These are phyloP conservation scores for Corvus hawaiiensis DNA, from an alignment of 2,113 vertebrate species.

Conservation along the genomic window DNA sequence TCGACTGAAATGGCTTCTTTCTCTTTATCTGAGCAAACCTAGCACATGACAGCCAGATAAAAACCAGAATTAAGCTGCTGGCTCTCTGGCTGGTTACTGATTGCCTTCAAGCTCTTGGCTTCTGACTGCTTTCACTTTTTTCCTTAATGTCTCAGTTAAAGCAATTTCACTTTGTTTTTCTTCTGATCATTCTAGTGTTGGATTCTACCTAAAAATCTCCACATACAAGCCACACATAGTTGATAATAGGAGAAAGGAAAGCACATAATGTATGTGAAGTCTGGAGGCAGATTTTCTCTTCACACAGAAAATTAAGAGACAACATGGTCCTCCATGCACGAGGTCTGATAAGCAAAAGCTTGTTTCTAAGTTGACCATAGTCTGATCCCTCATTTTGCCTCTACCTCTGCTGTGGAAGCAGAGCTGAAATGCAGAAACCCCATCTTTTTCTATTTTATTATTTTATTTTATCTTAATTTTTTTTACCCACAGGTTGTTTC, in stretches of 20 bases:
- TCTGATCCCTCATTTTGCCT: not conserved
- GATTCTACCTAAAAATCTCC: not conserved
- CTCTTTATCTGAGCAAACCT: not conserved
- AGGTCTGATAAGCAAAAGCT: not conserved
- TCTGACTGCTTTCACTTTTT: not conserved
- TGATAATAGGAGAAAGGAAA: not conserved
- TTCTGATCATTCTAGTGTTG: not conserved
- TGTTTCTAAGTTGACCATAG: not conserved
- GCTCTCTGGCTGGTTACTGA: not conserved
- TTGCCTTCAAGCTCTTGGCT: not conserved
- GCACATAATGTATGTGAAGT: accelerated
- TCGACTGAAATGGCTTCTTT: not conserved
- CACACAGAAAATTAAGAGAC: not conserved
- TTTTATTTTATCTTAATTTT: not conserved
- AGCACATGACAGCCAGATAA: not conserved
- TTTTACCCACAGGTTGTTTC: accelerated
- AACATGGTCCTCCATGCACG: accelerated
- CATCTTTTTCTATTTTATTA: not conserved
- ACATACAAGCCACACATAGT: not conserved
- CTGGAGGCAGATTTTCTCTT: not conserved
- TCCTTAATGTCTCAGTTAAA: not conserved
- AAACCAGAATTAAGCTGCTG: not conserved
- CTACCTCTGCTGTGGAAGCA: not conserved
- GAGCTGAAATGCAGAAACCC: not conserved
- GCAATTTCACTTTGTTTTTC: not conserved